Evolutionary conservation across 2,113 vertebrate species (phyloP), one percentile per base, ranked within the genome.

Genomic region (Platichthys flesus): DNA sequence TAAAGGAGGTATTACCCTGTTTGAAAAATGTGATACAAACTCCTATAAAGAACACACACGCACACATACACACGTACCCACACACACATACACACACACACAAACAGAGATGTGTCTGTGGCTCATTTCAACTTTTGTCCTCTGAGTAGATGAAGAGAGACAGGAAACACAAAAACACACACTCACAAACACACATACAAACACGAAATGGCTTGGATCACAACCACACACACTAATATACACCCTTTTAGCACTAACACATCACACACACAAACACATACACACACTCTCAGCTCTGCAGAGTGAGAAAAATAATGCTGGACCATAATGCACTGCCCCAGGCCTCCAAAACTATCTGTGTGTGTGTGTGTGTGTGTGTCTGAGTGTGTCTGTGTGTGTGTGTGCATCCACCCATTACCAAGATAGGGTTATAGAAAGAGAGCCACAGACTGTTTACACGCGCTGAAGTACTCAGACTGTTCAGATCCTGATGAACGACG

Each of bases 211-310:
- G 13, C 51, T 40, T 40, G 37, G 8, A 52, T n/a, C 51, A 52
- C 51, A 54, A 8, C 2, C 51, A 54, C 51, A 54, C 55, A 67
- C 58, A 65, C 64, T 21, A 21, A 54, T 54, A 54, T 54, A 63
- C 69, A 71, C 59, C 83, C 86, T 88, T 81, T 83, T 88, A 88
- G 74, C 65, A 79, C 71, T 65, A 72, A 83, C 74, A 64, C 74
- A 83, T 72, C 18, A 40, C 55, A 66, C 58, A 64, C 63, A 79
- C 71, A 68, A 72, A 83, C 74, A 64, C 74, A 83, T 5, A 57
- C 3, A n/a, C 54, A 55, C 9, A 31, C 54, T 24, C 54, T 24
- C 9, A 23, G 47, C 20, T 20, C 51, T 56, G 65, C 45, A 69
- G 75, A 80, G 71, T 78, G 83, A 78, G 75, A 79, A 81, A 82